These are phyloP conservation scores for Hyperopisus bebe DNA, from an alignment of 2,113 vertebrate species.

Conservation along the genomic window DNA sequence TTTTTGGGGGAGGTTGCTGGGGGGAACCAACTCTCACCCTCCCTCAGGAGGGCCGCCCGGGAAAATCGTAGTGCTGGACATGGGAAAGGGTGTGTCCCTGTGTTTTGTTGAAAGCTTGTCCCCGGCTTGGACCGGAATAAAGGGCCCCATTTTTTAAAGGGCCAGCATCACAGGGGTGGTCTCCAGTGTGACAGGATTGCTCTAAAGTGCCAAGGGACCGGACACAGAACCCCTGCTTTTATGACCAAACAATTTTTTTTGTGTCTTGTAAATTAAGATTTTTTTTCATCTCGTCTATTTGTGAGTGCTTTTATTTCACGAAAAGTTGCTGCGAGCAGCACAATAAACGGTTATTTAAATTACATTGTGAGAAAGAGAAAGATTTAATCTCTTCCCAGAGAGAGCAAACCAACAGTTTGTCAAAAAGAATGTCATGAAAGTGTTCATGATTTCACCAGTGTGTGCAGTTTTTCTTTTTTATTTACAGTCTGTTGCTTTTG, in stretches of 20 bases:
- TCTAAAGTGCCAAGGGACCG: neutral
- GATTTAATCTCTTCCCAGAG: constrained; percentile 43
- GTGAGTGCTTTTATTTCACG: constrained; percentile 56
- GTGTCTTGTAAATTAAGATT: constrained; percentile 73
- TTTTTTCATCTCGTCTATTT: constrained; percentile 44
- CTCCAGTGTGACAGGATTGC: constrained; percentile 7
- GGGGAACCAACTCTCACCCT: neutral
- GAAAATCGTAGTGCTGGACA: constrained; percentile 24
- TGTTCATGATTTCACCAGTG: constrained; percentile 27
- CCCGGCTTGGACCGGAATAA: constrained; percentile 6
- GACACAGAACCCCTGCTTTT: constrained; percentile 23
- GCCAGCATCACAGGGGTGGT: constrained; percentile 31
- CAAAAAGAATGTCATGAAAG: constrained; percentile 28
- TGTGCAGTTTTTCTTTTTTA: constrained; percentile 19
- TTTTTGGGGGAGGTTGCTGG: neutral
- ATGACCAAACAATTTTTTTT: constrained; percentile 47
- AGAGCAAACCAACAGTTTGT: constrained; percentile 25
- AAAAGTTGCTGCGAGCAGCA: constrained; percentile 92
- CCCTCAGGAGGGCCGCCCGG: constrained; percentile 25
- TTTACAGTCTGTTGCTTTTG: constrained; percentile 17
- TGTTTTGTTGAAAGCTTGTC: constrained; percentile 20
- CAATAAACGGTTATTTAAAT: constrained; percentile 80
- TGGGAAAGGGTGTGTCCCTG: constrained; percentile 20
- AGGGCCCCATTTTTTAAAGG: constrained; percentile 25
- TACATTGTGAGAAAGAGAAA: constrained; percentile 60